A percentile compares a stretch with the other conserved stretches of the same genome.
Conservation (phyloP, 2,797 vertebrate genomes). For the Vultur gryphus region DNA sequence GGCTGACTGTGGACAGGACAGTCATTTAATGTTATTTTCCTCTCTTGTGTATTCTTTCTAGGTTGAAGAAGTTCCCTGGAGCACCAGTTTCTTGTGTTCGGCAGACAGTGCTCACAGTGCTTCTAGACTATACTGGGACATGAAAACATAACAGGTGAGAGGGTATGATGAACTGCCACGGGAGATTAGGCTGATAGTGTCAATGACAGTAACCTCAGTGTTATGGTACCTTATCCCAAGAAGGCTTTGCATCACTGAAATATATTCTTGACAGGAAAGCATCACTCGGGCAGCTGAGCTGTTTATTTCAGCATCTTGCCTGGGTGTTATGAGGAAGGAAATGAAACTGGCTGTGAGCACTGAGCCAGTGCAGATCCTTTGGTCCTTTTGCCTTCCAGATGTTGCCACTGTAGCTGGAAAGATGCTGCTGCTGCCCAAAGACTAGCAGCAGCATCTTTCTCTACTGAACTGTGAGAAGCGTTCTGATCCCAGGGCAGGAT, state of each 20-base stretch:
- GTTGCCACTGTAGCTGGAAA: background rate
- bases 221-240: background rate
- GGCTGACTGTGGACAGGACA: background rate
- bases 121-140: background rate
- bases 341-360: background rate
- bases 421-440: background rate
- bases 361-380: background rate
- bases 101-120: background rate
- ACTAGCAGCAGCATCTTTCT: background rate
- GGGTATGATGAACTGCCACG: accelerated
- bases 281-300: background rate
- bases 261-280: background rate
- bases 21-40: background rate
- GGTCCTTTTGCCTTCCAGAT: background rate
- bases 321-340: background rate
- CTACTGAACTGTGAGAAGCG: background rate
- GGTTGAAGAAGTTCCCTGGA: background rate
- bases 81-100: background rate
- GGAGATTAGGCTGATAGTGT: background rate
- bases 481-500: background rate
- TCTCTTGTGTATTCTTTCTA: background rate
- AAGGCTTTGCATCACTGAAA: background rate
- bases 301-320: background rate
- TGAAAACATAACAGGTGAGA: background rate
- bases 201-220: background rate